Conservation (phyloP, 2,113 vertebrate genomes). For the Chroicocephalus ridibundus region DNA sequence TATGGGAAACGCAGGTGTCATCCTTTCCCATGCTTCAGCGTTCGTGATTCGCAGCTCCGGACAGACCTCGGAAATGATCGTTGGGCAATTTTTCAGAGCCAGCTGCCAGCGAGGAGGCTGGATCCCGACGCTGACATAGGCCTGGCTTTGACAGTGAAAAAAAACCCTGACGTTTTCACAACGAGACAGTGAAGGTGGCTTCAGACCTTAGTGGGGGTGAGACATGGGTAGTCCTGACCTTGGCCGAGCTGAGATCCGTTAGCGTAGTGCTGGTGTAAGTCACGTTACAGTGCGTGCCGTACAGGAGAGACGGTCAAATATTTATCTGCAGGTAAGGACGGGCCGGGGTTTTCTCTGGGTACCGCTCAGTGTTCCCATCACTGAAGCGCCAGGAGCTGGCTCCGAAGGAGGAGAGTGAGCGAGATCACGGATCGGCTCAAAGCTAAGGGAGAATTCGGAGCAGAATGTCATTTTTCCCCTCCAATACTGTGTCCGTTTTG, state of each 20-base stretch:
- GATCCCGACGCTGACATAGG: fast-evolving
- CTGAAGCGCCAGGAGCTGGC: background rate
- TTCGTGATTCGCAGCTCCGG: background rate
- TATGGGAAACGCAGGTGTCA: background rate
- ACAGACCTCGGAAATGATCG: fast-evolving
- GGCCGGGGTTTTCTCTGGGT: background rate
- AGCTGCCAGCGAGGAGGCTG: fast-evolving
- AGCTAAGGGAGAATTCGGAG: background rate
- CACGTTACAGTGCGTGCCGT: fast-evolving
- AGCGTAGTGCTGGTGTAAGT: background rate
- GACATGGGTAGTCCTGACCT: background rate
- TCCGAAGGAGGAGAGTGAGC: background rate
- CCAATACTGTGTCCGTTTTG: too few species aligned
- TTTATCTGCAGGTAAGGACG: background rate
- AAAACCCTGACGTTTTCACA: background rate
- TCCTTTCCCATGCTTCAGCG: fast-evolving
- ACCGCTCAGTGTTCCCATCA: fast-evolving
- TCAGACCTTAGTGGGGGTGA: background rate
- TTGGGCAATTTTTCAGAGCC: background rate
- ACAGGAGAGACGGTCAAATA: background rate
- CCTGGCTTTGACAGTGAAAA: background rate
- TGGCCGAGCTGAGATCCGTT: fast-evolving
- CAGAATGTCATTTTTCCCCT: background rate
- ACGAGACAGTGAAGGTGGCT: fast-evolving
- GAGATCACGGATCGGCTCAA: background rate